These are phyloP conservation scores for Drosophila obscura DNA, from an alignment of 1,140 invertebrate species.

Conservation along the genomic window DNA sequence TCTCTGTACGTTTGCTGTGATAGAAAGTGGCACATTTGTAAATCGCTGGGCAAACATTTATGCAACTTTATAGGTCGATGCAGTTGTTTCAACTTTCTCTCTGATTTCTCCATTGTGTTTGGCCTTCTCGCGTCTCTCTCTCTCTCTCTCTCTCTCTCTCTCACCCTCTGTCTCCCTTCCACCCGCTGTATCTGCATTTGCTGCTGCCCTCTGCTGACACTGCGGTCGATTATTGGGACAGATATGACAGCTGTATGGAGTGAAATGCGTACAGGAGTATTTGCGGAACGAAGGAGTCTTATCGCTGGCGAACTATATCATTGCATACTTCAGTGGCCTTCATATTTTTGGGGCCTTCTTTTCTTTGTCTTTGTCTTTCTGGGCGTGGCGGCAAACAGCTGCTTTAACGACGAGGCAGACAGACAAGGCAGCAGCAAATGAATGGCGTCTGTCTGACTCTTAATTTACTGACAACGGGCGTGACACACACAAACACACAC, in stretches of 20 bases:
- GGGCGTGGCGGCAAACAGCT: conserved; percentile 7
- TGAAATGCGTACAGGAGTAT: not conserved
- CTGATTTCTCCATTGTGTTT: conserved; percentile 14
- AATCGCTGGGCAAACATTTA: conserved; percentile 64
- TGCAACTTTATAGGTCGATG: conserved; percentile 39
- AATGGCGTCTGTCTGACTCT: conserved; percentile 55
- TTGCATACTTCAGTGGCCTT: not conserved
- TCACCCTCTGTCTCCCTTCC: not conserved
- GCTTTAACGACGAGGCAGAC: not conserved
- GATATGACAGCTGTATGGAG: conserved; percentile 52
- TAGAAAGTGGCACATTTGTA: conserved; percentile 77
- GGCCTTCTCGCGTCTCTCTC: conserved; percentile 37
- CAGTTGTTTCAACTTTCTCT: conserved; percentile 15
- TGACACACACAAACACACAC: conserved; percentile 3
- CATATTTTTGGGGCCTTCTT: conserved; percentile 3
- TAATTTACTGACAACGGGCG: conserved; percentile 75
- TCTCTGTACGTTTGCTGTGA: conserved; percentile 58
- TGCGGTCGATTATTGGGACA: conserved; percentile 72
- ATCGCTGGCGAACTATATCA: not conserved
- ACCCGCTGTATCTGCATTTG: not conserved
- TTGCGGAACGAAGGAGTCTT: not conserved
- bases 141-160: not conserved
- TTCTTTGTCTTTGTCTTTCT: conserved; percentile 8
- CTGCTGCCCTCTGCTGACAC: conserved; percentile 55
- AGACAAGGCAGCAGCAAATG: conserved; percentile 36